Evolutionary conservation across 2,797 vertebrate species (phyloP), one percentile per base, ranked within the genome.

Genomic region (Alcedo atthis): DNA sequence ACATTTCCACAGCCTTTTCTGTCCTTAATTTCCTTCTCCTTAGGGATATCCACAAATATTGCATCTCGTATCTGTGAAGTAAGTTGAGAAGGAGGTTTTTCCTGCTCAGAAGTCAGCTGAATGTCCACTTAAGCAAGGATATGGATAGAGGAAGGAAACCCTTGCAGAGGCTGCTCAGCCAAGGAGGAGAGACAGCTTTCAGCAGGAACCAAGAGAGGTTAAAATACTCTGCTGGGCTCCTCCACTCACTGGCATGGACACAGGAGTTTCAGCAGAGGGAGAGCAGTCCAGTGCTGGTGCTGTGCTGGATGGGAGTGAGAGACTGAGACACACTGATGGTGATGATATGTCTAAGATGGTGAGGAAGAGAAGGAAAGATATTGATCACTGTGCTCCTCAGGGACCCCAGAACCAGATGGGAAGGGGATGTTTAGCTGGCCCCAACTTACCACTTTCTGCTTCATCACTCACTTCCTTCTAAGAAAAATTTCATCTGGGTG

Each of bases 221-320:
- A 42, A 3, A 40, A 69, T 63, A 30, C 53, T 59, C 19, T 0
- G 0, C 21, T 7, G 9, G 69, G 18, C 2, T 2, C 18, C 32
- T 89, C 25, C 0, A 0, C 58, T 79, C 32, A 0, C 30, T 7
- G 59, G 5, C 26, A 1, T 1, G 19, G 43, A 15, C 42, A 20
- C 7, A 6, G 14, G 64, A 26, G 62, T n/a, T 32, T 51, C 57
- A 24, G 49, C 35, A 28, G 40, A 28, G 48, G 14, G 10, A 4
- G 1, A 62, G 30, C 26, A 35, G 67, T 26, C 54, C 46, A 19
- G 64, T 4, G 51, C 12, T 21, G 45, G 51, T 1, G 3, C 73
- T 66, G 32, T 49, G 80, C 69, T 48, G 63, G 18, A 2, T 3
- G 19, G 33, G 59, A 81, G 37, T 16, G 37, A 30, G 63, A 61